Base-by-base conservation (phyloP, 2,797 vertebrate genomes). In the Cryptoprocta ferox region DNA sequence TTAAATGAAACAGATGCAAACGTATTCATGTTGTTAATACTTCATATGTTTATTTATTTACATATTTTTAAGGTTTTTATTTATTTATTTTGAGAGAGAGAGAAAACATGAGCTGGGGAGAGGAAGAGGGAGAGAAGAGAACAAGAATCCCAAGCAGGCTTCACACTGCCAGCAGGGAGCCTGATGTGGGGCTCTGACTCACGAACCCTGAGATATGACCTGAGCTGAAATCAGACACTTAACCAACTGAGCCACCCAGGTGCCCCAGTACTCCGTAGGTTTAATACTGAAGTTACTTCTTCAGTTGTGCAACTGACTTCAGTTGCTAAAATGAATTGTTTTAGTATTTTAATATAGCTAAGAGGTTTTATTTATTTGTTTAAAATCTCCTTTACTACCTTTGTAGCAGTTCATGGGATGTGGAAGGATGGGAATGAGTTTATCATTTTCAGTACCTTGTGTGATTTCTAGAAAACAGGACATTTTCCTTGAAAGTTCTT, bases 391-490 rank as follows among this genome's bases (percentile, higher is more conserved):
- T 95, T 97, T 59, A 78, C 16, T 91, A 56, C 19, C 12, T 35
- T 15, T 2, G 1, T 66, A 91, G 35, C 24, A 91, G 48, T 85
- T 88, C 5, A 70, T 75, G n/a, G 21, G 4, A 7, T 83, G 4
- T 91, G 32, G 35, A 50, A 11, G 42, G 30, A 28, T 83, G 11
- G 37, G n/a, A 5, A 50, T 84, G 39, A 89, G 45, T 92, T 95
- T 96, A 24, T 94, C 48, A 79, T 94, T 97, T 97, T 93, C 19
- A 81, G 18, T 79, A 93, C 89, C 19, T 80, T 86, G 50, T 86
- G 14, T 94, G 26, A 91, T 94, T 93, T 96, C 50, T 94, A 89
- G 81, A 91, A 94, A 97, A 93, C 13, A 81, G 71, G 21, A 82
- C 3, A 53, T 88, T 96, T 96, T 92, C 71, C 37, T 94, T 94